A percentile compares a stretch with the other conserved stretches of the same genome.
Conservation (phyloP, 2,113 vertebrate genomes). For the Osmerus eperlanus region DNA sequence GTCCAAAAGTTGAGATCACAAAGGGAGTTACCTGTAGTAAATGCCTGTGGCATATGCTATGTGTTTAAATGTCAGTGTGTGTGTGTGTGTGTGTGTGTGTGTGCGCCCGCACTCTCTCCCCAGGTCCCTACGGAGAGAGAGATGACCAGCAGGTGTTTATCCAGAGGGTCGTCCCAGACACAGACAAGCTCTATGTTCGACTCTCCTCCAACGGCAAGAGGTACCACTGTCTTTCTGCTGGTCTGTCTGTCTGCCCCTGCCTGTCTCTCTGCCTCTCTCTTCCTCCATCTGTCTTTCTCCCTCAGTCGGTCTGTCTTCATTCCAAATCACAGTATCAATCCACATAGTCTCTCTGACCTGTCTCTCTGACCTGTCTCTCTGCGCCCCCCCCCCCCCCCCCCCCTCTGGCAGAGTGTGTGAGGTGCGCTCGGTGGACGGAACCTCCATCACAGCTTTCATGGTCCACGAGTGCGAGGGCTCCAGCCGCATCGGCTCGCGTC, state of each 20-base stretch:
- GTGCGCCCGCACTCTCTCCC: background rate
- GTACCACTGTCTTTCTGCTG: conserved; percentile 51
- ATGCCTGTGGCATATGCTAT: too few relatives aligned
- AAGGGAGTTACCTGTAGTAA: too few relatives aligned
- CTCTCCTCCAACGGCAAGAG: conserved; percentile 89
- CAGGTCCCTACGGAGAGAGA: conserved; percentile 86
- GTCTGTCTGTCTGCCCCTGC: background rate
- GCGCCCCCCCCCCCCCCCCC: background rate
- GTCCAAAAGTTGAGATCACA: too few relatives aligned
- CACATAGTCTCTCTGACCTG: too few relatives aligned
- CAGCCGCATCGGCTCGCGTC: conserved; percentile 82
- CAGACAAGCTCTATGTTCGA: conserved; percentile 82
- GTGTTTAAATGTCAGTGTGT: too few relatives aligned
- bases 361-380: too few relatives aligned
- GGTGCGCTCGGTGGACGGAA: conserved; percentile 81
- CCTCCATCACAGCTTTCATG: conserved; percentile 82
- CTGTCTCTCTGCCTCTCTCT: background rate
- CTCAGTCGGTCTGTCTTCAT: background rate
- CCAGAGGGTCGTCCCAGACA: conserved; percentile 87
- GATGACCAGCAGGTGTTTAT: conserved; percentile 92
- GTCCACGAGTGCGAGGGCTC: conserved; percentile 92
- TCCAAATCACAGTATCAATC: too few relatives aligned
- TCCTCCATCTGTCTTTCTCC: background rate
- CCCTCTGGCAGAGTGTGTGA: conserved; percentile 77
- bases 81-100: background rate